Evolutionary conservation across 64 coral and sea anemone genomes (phyloP).

Genomic region (Porites lutea): DNA sequence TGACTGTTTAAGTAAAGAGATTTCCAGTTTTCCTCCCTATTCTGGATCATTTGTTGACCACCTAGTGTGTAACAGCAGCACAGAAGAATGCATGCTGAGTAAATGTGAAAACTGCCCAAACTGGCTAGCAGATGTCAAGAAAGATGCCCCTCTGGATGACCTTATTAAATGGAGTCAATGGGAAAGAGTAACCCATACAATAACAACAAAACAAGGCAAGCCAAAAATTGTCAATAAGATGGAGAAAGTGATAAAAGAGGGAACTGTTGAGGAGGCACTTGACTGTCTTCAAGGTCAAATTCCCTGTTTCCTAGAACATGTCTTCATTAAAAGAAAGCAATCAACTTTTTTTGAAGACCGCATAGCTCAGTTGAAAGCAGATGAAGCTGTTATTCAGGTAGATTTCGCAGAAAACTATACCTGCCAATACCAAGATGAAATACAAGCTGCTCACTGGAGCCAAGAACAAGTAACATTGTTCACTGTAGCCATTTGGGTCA

Average conservation of each 20-base stretch:
- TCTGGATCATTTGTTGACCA: slow-evolving; percentile 68
- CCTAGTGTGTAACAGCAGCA: slow-evolving; percentile 62
- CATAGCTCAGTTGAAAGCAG: slow-evolving; percentile 1
- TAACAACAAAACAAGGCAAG: slow-evolving; percentile 5
- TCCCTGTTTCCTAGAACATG: slow-evolving; percentile 31
- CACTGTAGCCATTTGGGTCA: slow-evolving; percentile 29
- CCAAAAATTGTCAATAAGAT: neutral
- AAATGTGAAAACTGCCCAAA: slow-evolving; percentile 65
- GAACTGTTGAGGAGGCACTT: slow-evolving; percentile 48
- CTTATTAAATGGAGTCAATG: slow-evolving; percentile 38
- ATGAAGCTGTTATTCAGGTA: slow-evolving; percentile 51
- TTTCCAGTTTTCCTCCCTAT: slow-evolving; percentile 58
- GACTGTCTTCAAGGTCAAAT: slow-evolving; percentile 10
- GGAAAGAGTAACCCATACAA: slow-evolving; percentile 1
- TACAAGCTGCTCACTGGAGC: slow-evolving; percentile 43
- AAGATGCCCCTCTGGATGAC: slow-evolving; percentile 51
- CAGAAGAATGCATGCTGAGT: slow-evolving; percentile 59
- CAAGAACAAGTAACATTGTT: slow-evolving; percentile 25
- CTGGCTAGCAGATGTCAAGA: slow-evolving; percentile 64
- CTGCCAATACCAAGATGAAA: slow-evolving; percentile 51
- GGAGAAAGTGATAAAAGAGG: slow-evolving; percentile 31
- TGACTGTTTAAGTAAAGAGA: slow-evolving; percentile 56
- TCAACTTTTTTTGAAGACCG: slow-evolving; percentile 21
- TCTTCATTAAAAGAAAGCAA: slow-evolving; percentile 45
- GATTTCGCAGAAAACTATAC: slow-evolving; percentile 52